phyloP scores from a whole-genome alignment of 2,888 invertebrate genomes.

The Athrips mouffetella region DNA sequence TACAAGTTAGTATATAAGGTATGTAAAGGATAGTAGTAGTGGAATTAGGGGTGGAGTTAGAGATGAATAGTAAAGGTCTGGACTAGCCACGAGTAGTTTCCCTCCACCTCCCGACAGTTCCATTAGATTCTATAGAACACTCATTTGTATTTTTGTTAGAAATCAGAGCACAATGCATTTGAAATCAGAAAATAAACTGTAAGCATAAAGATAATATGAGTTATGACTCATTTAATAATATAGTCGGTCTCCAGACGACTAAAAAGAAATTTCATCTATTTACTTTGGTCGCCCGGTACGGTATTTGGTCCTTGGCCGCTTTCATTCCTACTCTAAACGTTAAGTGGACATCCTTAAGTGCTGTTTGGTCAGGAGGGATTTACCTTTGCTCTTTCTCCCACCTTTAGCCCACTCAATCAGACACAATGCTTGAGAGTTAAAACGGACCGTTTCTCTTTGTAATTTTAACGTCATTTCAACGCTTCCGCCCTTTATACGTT shows the following conservation, averaged over 20 bases:
- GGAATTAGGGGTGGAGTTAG: no score
- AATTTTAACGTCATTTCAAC: slow-evolving; percentile 37
- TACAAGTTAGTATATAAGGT: no score
- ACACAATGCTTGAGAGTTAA: slow-evolving; percentile 44
- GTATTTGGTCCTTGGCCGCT: slow-evolving; percentile 42
- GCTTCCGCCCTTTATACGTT: slow-evolving; percentile 1
- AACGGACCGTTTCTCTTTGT: slow-evolving; percentile 45
- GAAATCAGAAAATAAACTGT: slow-evolving; percentile 9
- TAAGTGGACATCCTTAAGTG: slow-evolving; percentile 74
- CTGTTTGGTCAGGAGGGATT: slow-evolving; percentile 74
- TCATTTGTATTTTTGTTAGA: slow-evolving; percentile 1
- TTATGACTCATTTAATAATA: slow-evolving; percentile 38
- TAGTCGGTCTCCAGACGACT: slow-evolving; percentile 33
- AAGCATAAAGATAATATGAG: not conserved
- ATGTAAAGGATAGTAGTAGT: no score
- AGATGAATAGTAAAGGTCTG: no score
- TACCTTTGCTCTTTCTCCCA: slow-evolving; percentile 71
- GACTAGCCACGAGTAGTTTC: no score
- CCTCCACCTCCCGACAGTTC: no score
- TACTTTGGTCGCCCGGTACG: slow-evolving; percentile 50
- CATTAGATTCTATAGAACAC: no score
- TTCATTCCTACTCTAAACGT: slow-evolving; percentile 54
- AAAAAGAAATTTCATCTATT: slow-evolving; percentile 63
- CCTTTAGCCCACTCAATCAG: slow-evolving; percentile 68
- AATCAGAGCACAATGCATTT: slow-evolving; percentile 4